Conservation (phyloP, 2,888 invertebrate genomes). For the Nephrocerus scutellatus region DNA sequence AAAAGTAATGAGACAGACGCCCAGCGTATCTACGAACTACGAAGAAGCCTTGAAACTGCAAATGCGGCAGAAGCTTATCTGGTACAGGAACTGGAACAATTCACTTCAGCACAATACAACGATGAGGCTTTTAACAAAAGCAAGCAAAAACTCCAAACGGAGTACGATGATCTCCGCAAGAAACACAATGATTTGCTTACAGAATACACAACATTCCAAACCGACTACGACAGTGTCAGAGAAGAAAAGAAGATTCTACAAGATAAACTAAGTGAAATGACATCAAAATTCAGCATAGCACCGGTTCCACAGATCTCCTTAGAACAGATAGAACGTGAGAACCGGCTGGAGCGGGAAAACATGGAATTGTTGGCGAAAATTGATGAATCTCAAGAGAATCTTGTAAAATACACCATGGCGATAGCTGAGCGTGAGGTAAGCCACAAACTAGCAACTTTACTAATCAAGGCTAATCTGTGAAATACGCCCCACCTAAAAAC, state of each 20-base stretch:
- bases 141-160: conserved; percentile 18
- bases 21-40: conserved; percentile 42
- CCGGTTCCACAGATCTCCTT: no score
- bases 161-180: conserved; percentile 23
- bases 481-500: no score
- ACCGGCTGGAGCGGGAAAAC: conserved; percentile 36
- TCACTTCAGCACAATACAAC: conserved; percentile 21
- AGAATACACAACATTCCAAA: conserved; percentile 31
- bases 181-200: conserved; percentile 26
- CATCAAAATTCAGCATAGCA: no score
- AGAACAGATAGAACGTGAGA: conserved; percentile 22
- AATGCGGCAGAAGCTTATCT: conserved; percentile 37
- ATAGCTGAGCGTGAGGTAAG: conserved; percentile 41
- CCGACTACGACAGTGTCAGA: conserved; percentile 29
- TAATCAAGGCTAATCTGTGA: no score
- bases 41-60: conserved; percentile 39
- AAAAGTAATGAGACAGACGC: conserved; percentile 33
- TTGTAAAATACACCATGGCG: conserved; percentile 30
- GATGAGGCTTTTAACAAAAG: conserved; percentile 14
- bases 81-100: conserved; percentile 39
- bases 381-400: conserved; percentile 33
- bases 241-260: conserved; percentile 26
- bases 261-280: conserved; percentile 7
- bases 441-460: no score
- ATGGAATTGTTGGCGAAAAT: conserved; percentile 36